A percentile compares a stretch with the other conserved stretches of the same genome.
Conservation (phyloP, 2,888 invertebrate genomes). For the Andrena hattorfiana region DNA sequence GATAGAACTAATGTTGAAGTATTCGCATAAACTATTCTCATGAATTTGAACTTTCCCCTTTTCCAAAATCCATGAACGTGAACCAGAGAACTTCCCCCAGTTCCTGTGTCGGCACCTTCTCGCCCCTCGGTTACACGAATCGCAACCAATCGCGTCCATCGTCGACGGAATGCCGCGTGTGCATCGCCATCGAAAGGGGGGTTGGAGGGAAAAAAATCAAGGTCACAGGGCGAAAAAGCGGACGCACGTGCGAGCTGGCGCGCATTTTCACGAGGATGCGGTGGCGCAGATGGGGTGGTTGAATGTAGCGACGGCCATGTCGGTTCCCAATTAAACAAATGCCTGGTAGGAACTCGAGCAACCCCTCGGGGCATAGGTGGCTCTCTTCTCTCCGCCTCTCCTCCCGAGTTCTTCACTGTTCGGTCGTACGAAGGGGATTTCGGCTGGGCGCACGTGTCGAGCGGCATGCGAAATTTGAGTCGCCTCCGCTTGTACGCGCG, state of each 20-base stretch:
- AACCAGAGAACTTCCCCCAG: background rate
- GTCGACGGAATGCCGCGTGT: conserved; percentile 9
- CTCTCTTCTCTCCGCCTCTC: conserved; percentile 46
- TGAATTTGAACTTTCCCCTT: background rate
- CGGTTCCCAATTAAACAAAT: conserved; percentile 83
- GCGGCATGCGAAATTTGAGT: conserved; percentile 73
- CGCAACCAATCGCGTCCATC: background rate
- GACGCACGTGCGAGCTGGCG: conserved; percentile 41
- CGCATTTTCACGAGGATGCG: conserved; percentile 60
- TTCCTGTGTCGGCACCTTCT: background rate
- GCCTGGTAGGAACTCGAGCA: conserved; percentile 75
- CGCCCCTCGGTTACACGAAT: background rate
- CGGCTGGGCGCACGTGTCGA: conserved; percentile 75
- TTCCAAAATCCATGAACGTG: background rate
- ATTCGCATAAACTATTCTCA: too few relatives aligned
- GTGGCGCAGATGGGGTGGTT: conserved; percentile 58
- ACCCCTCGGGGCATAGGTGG: conserved; percentile 72
- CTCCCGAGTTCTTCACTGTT: conserved; percentile 54
- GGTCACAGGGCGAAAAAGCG: conserved; percentile 46
- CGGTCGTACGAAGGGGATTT: conserved; percentile 58
- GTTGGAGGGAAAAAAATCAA: conserved; percentile 27
- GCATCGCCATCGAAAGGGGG: background rate
- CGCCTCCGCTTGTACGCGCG: conserved; percentile 30
- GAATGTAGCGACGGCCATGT: conserved; percentile 72
- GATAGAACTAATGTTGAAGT: too few relatives aligned